Percentiles rank a stretch among this genome's conserved stretches.
phyloP scores from a whole-genome alignment of 2,888 invertebrate species.

The Synergus laeviventris region DNA sequence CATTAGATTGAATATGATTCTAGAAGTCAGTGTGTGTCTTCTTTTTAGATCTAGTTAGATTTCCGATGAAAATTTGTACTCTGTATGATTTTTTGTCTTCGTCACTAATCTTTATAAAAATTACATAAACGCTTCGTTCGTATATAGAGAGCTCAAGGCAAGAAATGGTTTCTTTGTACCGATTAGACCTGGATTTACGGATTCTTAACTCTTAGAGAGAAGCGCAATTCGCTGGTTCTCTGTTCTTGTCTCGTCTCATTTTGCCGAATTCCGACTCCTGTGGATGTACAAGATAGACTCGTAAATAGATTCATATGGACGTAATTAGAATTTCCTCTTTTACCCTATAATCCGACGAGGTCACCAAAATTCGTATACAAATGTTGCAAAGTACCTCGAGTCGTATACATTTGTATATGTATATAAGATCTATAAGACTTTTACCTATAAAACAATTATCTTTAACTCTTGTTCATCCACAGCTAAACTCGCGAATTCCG shows the following conservation, averaged over 20 bases:
- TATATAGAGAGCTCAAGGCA: conserved; percentile 75
- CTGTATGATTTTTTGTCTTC: conserved; percentile 60
- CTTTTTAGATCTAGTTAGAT: conserved; percentile 51
- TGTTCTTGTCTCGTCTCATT: conserved; percentile 40
- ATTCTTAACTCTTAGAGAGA: conserved; percentile 63
- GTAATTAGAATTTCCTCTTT: conserved; percentile 40
- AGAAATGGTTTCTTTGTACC: conserved; percentile 75
- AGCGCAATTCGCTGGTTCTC: conserved; percentile 52
- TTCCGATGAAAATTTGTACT: conserved; percentile 72
- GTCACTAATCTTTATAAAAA: conserved; percentile 47
- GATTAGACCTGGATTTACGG: conserved; percentile 70
- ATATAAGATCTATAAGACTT: conserved; percentile 4
- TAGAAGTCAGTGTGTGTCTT: conserved; percentile 26
- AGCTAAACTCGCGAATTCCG: conserved; percentile 17
- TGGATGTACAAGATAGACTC: conserved; percentile 31
- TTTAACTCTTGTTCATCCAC: conserved; percentile 22
- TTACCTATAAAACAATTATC: not conserved
- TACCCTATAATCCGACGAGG: conserved; percentile 30
- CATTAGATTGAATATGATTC: conserved; percentile 27
- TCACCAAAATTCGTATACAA: conserved; percentile 61
- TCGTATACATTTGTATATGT: conserved; percentile 64
- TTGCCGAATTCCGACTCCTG: conserved; percentile 35
- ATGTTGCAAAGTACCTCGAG: conserved; percentile 49
- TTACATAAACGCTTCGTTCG: conserved; percentile 55
- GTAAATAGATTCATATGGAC: conserved; percentile 23